Base-by-base conservation (phyloP, 2,797 vertebrate species). In the Tokudaia tokunoshimensis region DNA sequence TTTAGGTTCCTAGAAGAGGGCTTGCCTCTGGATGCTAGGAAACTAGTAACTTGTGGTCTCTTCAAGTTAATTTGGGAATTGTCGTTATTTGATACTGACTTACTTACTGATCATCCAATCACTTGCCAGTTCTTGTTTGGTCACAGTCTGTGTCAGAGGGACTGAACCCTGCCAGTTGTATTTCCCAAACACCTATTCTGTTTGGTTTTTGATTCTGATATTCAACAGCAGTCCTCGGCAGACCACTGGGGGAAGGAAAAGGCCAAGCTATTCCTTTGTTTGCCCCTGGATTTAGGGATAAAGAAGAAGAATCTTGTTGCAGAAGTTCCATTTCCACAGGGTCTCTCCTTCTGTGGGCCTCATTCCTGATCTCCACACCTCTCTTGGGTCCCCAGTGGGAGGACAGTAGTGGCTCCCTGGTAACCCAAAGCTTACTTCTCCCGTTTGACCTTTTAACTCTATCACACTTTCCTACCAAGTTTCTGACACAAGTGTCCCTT, bases 191-290 rank as follows among this genome's bases (percentile, higher is more conserved):
- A 44, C 57, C 67, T 52, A 14, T 37, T 83, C 10, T 82, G 52
- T 50, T 14, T 76, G 52, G 22, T 13, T 96, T 79, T 50, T 83
- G 70, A 82, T 63, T 92, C 94, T 89, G 6, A 61, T 94, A 78
- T n/a, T n/a, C 47, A 63, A 87, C 7, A 29, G 17, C 26, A 78
- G 37, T 12, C 29, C 34, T 96, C 61, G 52, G 59, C 47, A 79
- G 72, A 80, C 52, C 34, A 37, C 0, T 22, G 6, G 14, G 41
- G 22, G 12, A 80, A 90, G 6, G n/a, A 70, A 59, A 91, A 82
- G 44, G 6, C 26, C 24, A 37, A 89, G 63, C 6, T 91, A 22
- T 22, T 89, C 13, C 9, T 37, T 15, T 57, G 26, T 20, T 37
- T 91, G 29, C 61, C 20, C 29, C 67, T 67, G 52, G 50, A 59